Conservation (phyloP, 2,797 vertebrate species). For the Manis javanica region DNA sequence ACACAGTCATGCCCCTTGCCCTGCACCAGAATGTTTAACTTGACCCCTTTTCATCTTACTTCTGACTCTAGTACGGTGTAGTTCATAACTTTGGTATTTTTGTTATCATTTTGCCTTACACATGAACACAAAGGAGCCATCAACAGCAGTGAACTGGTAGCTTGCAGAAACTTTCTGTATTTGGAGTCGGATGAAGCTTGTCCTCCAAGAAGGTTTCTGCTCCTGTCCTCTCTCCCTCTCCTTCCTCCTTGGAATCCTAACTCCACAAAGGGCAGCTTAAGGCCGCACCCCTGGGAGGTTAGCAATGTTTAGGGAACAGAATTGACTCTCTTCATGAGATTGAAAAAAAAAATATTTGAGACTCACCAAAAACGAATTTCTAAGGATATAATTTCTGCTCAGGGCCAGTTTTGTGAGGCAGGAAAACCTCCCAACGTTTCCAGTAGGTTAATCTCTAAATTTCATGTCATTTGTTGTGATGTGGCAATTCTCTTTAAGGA, state of each 20-base stretch:
- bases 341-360: not conserved
- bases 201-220: not conserved
- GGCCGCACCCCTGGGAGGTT: not conserved
- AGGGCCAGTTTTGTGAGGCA: not conserved
- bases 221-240: not conserved
- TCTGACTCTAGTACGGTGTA: not conserved
- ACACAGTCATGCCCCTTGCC: not conserved
- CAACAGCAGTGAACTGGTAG: not conserved
- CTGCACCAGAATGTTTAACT: not conserved
- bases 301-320: not conserved
- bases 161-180: not conserved
- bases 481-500: not conserved
- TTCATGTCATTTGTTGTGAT: not conserved
- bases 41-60: not conserved
- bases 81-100: constrained; percentile 2
- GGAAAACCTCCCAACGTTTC: not conserved
- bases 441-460: not conserved
- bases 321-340: not conserved
- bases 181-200: not conserved
- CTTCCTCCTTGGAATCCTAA: not conserved
- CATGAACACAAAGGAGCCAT: not conserved
- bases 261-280: not conserved
- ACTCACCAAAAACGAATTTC: not conserved
- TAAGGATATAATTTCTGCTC: not conserved
- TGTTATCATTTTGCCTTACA: constrained; percentile 16